Evolutionary conservation across 2,888 invertebrate species (phyloP).

Genomic region (Polylopha cassiicola): DNA sequence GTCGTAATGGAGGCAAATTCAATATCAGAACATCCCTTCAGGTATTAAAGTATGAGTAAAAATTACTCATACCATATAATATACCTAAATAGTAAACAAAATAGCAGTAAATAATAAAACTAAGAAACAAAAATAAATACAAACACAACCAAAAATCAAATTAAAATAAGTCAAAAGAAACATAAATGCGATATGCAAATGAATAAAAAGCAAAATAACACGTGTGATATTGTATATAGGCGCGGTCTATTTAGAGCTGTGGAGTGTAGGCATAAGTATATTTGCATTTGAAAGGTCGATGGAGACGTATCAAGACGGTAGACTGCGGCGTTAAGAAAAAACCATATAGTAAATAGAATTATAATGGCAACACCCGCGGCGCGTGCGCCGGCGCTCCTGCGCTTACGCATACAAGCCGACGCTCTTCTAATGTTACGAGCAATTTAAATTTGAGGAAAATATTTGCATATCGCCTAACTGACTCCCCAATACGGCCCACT

Average conservation of each 20-base stretch:
- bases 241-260: constrained; percentile 37
- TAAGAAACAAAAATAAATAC: constrained; percentile 74
- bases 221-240: constrained; percentile 41
- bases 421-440: constrained; percentile 42
- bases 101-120: constrained; percentile 57
- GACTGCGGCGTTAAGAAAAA: constrained; percentile 44
- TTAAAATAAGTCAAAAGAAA: constrained; percentile 48
- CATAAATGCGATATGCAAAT: constrained; percentile 71
- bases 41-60: constrained; percentile 25
- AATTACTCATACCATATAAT: constrained; percentile 40
- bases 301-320: constrained; percentile 52
- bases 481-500: constrained; percentile 63
- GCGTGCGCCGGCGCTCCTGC: constrained; percentile 52
- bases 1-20: constrained; percentile 69
- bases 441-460: constrained; percentile 68
- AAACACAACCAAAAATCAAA: constrained; percentile 68
- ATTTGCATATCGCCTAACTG: constrained; percentile 76
- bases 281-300: constrained; percentile 68
- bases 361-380: constrained; percentile 58
- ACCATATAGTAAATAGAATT: constrained; percentile 54
- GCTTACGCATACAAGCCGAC: constrained; percentile 34
- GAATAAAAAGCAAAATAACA: constrained; percentile 37
- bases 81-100: constrained; percentile 60
- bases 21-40: constrained; percentile 51
- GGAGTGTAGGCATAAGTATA: constrained; percentile 45